Base-by-base conservation (phyloP, 92 coral and sea anemone genomes). In the Umimayanthus chanpuru region DNA sequence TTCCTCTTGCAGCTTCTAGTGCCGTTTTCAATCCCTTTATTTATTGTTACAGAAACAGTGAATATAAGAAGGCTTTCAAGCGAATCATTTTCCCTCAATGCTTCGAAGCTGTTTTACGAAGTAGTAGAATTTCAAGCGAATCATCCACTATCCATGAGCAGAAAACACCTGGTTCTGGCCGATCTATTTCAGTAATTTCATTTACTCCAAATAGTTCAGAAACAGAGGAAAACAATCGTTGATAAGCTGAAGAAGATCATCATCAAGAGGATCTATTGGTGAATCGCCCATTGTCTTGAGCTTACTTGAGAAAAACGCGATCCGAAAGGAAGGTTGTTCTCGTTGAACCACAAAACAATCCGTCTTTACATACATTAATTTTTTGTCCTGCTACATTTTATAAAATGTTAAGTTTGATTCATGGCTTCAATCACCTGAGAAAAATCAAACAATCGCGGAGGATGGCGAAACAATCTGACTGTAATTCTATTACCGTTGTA, bases 1-100 rank as follows among this genome's bases (percentile, higher is more conserved):
- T 79, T 50, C 83, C 68, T 25, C 21, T 28, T 55, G 83, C 71
- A 0, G 66, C 83, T 11, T 50, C 68, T 40, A 50, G 83, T 79
- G 83, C 83, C 70, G 68, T 79, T 0, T 28, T 79, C 14, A 72
- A 28, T 72, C 76, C 36, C 0, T 5, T 30, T 28, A 41, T 72
- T 28, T 72, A 72, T 28, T 36, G 32, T 72, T 72, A 72, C 23
- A 56, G 15, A 56, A 56, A 56, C 23, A 56, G 23, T 14, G 65
- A 56, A 14, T 56, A 56, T 4, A 56, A 21, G 65, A 56, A 56
- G 65, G 65, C 65, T 16, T 56, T 56, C 65, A 56, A 56, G 65
- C 65, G 65, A 15, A 56, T 56, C 4, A 56, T 56, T 56, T 20
- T 9, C 5, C 15, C 21, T 20, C 65, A 56, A 56, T 56, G 65